Base-by-base conservation (phyloP, 2,113 vertebrate genomes). In the Pelodiscus sinensis region DNA sequence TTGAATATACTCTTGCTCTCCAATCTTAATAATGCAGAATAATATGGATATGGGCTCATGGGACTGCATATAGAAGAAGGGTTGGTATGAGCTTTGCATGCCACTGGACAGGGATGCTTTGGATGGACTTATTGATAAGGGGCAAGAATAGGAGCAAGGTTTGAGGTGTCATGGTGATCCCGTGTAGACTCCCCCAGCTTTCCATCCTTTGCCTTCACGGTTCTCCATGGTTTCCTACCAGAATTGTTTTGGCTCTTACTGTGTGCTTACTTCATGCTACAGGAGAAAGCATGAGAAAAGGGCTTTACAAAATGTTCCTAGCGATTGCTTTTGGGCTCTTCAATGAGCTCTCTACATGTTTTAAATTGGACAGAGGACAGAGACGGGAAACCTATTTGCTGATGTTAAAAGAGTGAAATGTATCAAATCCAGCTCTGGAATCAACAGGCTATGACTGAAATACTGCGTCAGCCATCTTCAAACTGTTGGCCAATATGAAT, bases 1-100 rank as follows among this genome's bases (percentile, higher is more conserved):
- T 95, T 92, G 86, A 95, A 92, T 92, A 86, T 89, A 95, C 94
- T 97, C 94, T 81, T 89, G 82, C 90, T 95, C 62, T 91, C 85
- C 78, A 89, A 94, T 89, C 85, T 86, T 86, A 92, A 78, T 3
- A 4, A 57, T 56, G 55, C 88, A 79, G 71, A 71, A 44, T 80
- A n/a, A 80, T 95, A 93, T 94, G 87, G 90, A 92, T 95, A 88
- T 60, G 80, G 88, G 13, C 65, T 68, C 65, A 35, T n/a, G 65
- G 18, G 22, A 24, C 35, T 75, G 22, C 18, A 21, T 13, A 44
- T 22, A 35, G 38, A 9, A 18, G 21, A 75, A 75, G 22, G 15
- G 71, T 38, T 44, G 71, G 9, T 44, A 21, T 19, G 22, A 35
- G 68, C 22, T 38, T 35, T 31, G n/a, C 35, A 21, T 38, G 35